Evolutionary conservation across 1,140 invertebrate species (phyloP).

Genomic region (Drosophila auraria): DNA sequence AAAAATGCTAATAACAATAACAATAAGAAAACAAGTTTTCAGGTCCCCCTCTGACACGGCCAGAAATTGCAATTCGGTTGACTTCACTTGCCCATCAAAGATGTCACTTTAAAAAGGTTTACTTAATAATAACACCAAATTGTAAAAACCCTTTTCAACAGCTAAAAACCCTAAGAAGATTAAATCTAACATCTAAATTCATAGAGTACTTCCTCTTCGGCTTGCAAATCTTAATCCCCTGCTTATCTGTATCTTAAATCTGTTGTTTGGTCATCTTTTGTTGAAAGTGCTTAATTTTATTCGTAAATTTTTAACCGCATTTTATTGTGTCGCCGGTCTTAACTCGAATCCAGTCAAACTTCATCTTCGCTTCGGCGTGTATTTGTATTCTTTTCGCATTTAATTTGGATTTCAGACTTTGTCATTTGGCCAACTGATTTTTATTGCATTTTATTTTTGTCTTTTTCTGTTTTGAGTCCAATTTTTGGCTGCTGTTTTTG

Average conservation of each 20-base stretch:
- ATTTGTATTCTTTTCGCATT: constrained; percentile 70
- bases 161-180: background rate
- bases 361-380: constrained; percentile 23
- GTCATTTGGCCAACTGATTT: constrained; percentile 61
- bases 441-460: constrained; percentile 47
- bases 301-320: constrained; percentile 58
- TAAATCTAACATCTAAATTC: background rate
- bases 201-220: background rate
- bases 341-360: constrained; percentile 59
- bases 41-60: constrained; percentile 10
- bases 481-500: constrained; percentile 62
- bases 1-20: constrained; percentile 82
- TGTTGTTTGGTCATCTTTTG: constrained; percentile 15
- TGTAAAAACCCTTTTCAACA: background rate
- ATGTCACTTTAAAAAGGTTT: background rate
- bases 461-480: background rate
- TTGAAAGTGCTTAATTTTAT: constrained; percentile 63
- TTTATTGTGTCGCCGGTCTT: constrained; percentile 69
- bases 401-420: constrained; percentile 57
- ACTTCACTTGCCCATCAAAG: background rate
- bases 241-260: constrained; percentile 22
- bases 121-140: no score
- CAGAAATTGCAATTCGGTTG: constrained; percentile 24
- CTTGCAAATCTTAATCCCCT: background rate
- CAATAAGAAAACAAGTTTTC: constrained; percentile 71